Percentiles rank a stretch among this genome's conserved stretches.
These are phyloP conservation scores for Diarsia rubi DNA, from an alignment of 2,888 invertebrate species.

Conservation along the genomic window DNA sequence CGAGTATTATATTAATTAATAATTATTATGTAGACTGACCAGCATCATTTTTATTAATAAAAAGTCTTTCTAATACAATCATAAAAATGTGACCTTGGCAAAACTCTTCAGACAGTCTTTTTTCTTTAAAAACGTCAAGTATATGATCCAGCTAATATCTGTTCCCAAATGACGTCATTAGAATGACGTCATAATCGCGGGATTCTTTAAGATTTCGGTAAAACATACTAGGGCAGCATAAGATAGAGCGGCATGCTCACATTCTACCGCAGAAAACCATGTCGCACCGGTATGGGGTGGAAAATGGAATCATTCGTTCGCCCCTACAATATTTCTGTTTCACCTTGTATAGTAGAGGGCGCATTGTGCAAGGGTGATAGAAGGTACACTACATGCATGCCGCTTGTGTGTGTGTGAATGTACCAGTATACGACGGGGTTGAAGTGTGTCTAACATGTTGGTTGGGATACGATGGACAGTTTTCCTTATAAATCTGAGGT, in stretches of 20 bases:
- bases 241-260: background rate
- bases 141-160: background rate
- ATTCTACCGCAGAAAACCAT: conserved; percentile 1
- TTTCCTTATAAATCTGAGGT: background rate
- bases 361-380: background rate
- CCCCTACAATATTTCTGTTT: conserved; percentile 7
- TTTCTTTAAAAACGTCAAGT: background rate
- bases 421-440: background rate
- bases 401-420: background rate
- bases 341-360: conserved; percentile 5
- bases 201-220: conserved; percentile 36
- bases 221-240: conserved; percentile 32
- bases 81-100: rapidly evolving
- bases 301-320: background rate
- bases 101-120: background rate
- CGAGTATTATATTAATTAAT: background rate
- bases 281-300: background rate
- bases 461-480: background rate
- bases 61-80: background rate
- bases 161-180: conserved; percentile 38
- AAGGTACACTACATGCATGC: background rate
- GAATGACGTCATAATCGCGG: conserved; percentile 31
- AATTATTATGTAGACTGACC: background rate
- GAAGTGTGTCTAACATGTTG: background rate
- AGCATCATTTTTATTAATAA: background rate